Evolutionary conservation across 2,113 vertebrate genomes (phyloP), one percentile per base, ranked within the genome.

Genomic region (Apodemus sylvaticus): DNA sequence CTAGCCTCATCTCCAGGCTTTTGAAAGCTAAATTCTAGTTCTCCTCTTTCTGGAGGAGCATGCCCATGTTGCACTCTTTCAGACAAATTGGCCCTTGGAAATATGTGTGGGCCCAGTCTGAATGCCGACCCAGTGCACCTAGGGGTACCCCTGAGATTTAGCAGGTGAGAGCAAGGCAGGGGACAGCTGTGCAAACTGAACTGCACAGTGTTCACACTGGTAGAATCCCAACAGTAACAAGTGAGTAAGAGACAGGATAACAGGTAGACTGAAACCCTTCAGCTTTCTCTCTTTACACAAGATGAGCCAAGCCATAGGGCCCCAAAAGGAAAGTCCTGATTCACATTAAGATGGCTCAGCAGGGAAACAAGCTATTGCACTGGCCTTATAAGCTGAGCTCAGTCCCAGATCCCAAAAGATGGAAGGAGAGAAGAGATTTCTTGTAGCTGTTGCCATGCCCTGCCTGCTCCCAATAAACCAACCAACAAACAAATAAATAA

Each of bases 251-350:
- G 29, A 53, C 17, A 86, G 39, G 7, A 19, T 92, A 92, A 90
- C 16, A 17, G 11, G 85, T 8, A 39, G 10, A 4, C 53, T 91
- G 82, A 70, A 89, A 36, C 10, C 34, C 24, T 51, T 26, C 19
- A 31, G 14, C 26, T 45, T 83, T 36, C 39, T 36, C 26, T 51
- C 51, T 73, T 64, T n/a, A 78, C 17, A 39, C 45, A 11, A 92
- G 36, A 90, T 81, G 26, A 88, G 31, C 60, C 14, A 95, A 88
- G 66, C 31, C 48, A 73, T 22, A 93, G 70, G 45, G 85, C 92
- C 88, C 42, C 34, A 92, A 94, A 96, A 89, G 29, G 19, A 89
- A 96, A n/a, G 31, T 91, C 53, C 45, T 53, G 24, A 1, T 51
- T 96, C 31, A 51, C 71, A 89, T 93, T 89, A 89, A 87, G n/a